Conservation (phyloP, 1,140 invertebrate species). For the Drosophila serrata region DNA sequence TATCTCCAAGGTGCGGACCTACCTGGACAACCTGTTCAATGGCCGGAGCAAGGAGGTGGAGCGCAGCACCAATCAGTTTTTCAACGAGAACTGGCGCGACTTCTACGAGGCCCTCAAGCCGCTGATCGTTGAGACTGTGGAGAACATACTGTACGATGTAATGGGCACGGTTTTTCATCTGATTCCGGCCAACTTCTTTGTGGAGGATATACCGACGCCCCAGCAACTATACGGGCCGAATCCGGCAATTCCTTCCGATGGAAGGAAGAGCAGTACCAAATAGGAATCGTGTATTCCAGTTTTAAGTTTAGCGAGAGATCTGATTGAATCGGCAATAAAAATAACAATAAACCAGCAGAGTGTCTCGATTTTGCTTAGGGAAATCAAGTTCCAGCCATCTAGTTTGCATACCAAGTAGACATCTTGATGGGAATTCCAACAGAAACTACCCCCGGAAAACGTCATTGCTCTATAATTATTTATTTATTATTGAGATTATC, state of each 20-base stretch:
- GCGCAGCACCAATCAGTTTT: slow-evolving; percentile 89
- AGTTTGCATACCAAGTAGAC: background rate
- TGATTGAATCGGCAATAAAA: background rate
- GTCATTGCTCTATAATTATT: background rate
- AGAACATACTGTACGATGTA: slow-evolving; percentile 88
- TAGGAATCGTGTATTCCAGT: background rate
- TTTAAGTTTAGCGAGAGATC: background rate
- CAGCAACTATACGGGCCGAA: slow-evolving; percentile 85
- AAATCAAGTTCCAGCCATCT: slow-evolving; percentile 1
- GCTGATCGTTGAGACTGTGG: slow-evolving; percentile 88
- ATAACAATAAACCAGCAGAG: slow-evolving; percentile 1
- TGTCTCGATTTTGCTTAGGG: background rate
- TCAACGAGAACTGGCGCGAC: slow-evolving; percentile 89
- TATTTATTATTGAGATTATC: slow-evolving; percentile 5
- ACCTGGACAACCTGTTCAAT: slow-evolving; percentile 77
- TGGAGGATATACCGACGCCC: slow-evolving; percentile 78
- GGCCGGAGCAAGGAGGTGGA: slow-evolving; percentile 85
- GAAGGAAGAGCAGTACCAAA: background rate
- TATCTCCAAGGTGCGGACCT: slow-evolving; percentile 66
- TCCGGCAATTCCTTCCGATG: slow-evolving; percentile 81
- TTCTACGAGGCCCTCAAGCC: slow-evolving; percentile 88
- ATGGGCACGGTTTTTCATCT: slow-evolving; percentile 88
- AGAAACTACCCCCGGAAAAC: background rate
- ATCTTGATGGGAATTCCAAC: background rate
- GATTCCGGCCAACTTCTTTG: slow-evolving; percentile 86